Evolutionary conservation across 2,797 vertebrate species (phyloP).

Genomic region (Acipenser ruthenus): DNA sequence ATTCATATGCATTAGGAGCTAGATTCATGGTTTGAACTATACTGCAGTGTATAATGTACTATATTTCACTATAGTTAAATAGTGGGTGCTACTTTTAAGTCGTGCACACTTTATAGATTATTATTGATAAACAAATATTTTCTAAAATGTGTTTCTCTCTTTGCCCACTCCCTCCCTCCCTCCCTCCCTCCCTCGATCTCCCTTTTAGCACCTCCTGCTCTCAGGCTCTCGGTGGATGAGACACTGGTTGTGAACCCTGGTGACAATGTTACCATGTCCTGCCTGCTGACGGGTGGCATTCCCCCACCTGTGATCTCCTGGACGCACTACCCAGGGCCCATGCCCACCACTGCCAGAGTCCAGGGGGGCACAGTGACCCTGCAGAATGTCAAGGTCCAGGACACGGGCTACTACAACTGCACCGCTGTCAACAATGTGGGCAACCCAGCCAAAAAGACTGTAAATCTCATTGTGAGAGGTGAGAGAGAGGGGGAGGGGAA

Average conservation of each 20-base stretch:
- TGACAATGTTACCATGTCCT: constrained; percentile 79
- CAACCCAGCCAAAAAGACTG: constrained; percentile 84
- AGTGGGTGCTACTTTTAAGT: too few relatives aligned
- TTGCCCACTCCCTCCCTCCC: too few relatives aligned
- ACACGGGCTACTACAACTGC: constrained; percentile 91
- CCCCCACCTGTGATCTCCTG: constrained; percentile 76
- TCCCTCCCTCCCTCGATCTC: too few relatives aligned
- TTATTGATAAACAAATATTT: too few relatives aligned
- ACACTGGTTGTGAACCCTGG: constrained; percentile 87
- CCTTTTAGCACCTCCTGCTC: constrained; percentile 72
- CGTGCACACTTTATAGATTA: too few relatives aligned
- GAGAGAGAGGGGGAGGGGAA: constrained; percentile 22
- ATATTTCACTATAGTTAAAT: too few relatives aligned
- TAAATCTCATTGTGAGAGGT: constrained; percentile 88
- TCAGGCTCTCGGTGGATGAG: constrained; percentile 88
- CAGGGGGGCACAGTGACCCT: constrained; percentile 70
- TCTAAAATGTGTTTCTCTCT: too few relatives aligned
- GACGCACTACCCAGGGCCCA: constrained; percentile 73
- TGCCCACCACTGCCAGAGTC: constrained; percentile 70
- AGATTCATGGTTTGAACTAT: too few relatives aligned
- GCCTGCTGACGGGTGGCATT: constrained; percentile 75
- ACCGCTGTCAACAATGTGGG: constrained; percentile 92
- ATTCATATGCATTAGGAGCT: too few relatives aligned
- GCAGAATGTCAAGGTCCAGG: constrained; percentile 64
- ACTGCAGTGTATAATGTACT: too few relatives aligned